Evolutionary conservation across 1,140 invertebrate genomes (phyloP).

Genomic region (Thalassaphorura encarpata): DNA sequence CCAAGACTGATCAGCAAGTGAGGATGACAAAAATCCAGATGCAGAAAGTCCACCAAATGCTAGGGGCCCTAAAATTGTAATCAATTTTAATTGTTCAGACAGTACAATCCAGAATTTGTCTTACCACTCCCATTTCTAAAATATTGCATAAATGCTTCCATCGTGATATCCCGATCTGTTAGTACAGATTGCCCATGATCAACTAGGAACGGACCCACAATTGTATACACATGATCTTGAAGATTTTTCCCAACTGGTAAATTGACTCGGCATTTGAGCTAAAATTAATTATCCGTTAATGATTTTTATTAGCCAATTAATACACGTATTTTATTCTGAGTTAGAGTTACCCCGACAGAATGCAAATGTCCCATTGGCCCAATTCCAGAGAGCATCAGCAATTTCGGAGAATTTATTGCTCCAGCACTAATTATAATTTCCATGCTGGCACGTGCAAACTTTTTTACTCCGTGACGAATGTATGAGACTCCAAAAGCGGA

Average conservation of each 20-base stretch:
- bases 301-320: background rate
- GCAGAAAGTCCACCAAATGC: background rate
- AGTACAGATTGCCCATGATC: conserved; percentile 34
- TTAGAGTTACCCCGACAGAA: background rate
- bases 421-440: conserved; percentile 49
- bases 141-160: background rate
- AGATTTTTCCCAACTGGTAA: conserved; percentile 17
- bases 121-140: background rate
- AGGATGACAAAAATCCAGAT: background rate
- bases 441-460: conserved; percentile 26
- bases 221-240: conserved; percentile 10
- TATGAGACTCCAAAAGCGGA: conserved; percentile 24
- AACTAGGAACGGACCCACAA: conserved; percentile 14
- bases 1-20: background rate
- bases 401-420: conserved; percentile 60
- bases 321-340: too few species aligned
- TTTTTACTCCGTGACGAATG: conserved; percentile 11
- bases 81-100: too few species aligned
- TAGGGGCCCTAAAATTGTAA: too few species aligned
- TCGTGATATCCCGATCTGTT: background rate
- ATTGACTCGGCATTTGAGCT: background rate
- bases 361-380: conserved; percentile 38
- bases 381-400: conserved; percentile 71
- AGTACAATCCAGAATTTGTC: too few species aligned
- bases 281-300: background rate